These are phyloP conservation scores for Drosophila ohnishii DNA, from an alignment of 1,140 invertebrate species.

Conservation along the genomic window DNA sequence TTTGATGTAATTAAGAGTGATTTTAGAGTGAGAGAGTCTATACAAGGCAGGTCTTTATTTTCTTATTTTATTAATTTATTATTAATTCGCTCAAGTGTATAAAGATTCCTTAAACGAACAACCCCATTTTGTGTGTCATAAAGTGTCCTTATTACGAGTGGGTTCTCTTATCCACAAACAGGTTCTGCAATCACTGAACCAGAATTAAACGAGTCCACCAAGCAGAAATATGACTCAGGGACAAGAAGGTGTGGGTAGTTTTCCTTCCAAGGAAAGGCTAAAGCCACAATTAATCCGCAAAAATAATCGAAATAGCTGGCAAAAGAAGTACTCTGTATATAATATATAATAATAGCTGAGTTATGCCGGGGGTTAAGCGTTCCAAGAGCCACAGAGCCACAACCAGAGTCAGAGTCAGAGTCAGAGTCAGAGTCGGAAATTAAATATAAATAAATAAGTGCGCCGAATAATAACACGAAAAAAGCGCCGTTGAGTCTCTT, in stretches of 20 bases:
- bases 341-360: neutral
- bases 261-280: neutral
- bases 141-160: constrained; percentile 4
- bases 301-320: neutral
- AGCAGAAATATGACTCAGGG: neutral
- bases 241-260: too few relatives aligned
- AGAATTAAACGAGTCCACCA: neutral
- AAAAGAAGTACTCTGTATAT: neutral
- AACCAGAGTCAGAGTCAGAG: neutral
- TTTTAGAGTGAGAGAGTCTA: neutral
- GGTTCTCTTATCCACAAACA: neutral
- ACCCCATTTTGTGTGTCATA: neutral
- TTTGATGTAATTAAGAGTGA: neutral
- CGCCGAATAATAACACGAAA: constrained; percentile 12
- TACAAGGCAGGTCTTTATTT: too few relatives aligned
- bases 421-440: constrained; percentile 37
- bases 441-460: constrained; percentile 69
- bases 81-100: neutral
- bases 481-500: constrained; percentile 23
- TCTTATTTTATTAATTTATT: too few relatives aligned
- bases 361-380: neutral
- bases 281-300: neutral
- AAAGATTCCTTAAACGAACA: neutral
- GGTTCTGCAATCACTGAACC: neutral
- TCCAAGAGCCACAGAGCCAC: neutral